These are phyloP conservation scores for Porites australiensis DNA, from an alignment of 64 coral and sea anemone genomes.

Conservation along the genomic window DNA sequence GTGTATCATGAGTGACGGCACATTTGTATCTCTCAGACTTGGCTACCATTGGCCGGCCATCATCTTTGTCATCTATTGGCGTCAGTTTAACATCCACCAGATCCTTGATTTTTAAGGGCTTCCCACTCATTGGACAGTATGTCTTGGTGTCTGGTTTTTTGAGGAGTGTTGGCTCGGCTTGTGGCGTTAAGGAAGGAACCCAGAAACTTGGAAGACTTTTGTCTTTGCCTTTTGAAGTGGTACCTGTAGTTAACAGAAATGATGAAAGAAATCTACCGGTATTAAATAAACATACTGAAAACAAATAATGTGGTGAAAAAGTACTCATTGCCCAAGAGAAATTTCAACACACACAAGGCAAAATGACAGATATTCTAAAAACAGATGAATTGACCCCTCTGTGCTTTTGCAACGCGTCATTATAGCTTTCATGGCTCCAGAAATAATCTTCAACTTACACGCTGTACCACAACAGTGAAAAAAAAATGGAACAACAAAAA, in stretches of 20 bases:
- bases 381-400: too few species aligned
- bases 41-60: constrained; percentile 78
- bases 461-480: too few species aligned
- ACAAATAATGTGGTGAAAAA: too few species aligned
- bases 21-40: constrained; percentile 90
- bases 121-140: constrained; percentile 91
- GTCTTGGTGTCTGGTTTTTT: constrained; percentile 97
- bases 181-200: constrained; percentile 95
- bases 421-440: too few species aligned
- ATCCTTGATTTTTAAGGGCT: constrained; percentile 93
- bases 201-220: constrained; percentile 97
- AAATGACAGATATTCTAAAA: too few species aligned
- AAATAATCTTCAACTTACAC: too few species aligned
- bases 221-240: constrained; percentile 1
- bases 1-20: constrained; percentile 92
- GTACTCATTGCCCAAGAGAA: too few species aligned
- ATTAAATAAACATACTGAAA: too few species aligned
- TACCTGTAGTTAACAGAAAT: not conserved
- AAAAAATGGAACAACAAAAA: too few species aligned
- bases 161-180: constrained; percentile 82
- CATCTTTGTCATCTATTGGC: constrained; percentile 70
- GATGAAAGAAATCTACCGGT: too few species aligned
- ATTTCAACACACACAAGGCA: too few species aligned
- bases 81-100: constrained; percentile 92
- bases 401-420: too few species aligned